Percentiles rank a stretch among this genome's conserved stretches.
Conservation (phyloP, 2,113 vertebrate species). For the Toxotes chatareus region DNA sequence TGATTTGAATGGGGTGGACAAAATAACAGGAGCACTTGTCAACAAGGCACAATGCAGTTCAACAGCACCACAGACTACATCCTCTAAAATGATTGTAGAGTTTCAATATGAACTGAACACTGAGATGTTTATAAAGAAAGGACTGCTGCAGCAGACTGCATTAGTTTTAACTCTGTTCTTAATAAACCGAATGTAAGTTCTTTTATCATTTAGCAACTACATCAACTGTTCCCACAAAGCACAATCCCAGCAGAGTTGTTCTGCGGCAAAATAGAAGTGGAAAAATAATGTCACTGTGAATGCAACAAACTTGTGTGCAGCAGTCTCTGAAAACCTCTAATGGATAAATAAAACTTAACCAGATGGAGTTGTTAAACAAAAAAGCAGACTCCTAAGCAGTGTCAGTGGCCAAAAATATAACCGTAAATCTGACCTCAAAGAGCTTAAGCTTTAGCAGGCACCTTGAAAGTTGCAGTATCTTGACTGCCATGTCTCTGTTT, state of each 20-base stretch:
- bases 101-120: too few relatives aligned
- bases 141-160: too few relatives aligned
- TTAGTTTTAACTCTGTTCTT: too few relatives aligned
- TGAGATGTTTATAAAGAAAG: too few relatives aligned
- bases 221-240: background rate
- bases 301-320: constrained; percentile 4
- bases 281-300: background rate
- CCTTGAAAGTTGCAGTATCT: background rate
- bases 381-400: background rate
- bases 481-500: background rate
- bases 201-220: too few relatives aligned
- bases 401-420: background rate
- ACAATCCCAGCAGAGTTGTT: background rate
- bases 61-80: too few relatives aligned
- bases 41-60: too few relatives aligned
- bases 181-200: too few relatives aligned
- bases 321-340: background rate
- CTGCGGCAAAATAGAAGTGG: background rate
- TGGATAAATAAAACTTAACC: background rate
- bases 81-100: too few relatives aligned
- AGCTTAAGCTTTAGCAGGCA: background rate
- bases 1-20: too few relatives aligned
- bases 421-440: background rate
- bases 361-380: constrained; percentile 13
- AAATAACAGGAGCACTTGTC: too few relatives aligned